Evolutionary conservation across 2,113 vertebrate species (phyloP).

Genomic region (Scomber scombrus): DNA sequence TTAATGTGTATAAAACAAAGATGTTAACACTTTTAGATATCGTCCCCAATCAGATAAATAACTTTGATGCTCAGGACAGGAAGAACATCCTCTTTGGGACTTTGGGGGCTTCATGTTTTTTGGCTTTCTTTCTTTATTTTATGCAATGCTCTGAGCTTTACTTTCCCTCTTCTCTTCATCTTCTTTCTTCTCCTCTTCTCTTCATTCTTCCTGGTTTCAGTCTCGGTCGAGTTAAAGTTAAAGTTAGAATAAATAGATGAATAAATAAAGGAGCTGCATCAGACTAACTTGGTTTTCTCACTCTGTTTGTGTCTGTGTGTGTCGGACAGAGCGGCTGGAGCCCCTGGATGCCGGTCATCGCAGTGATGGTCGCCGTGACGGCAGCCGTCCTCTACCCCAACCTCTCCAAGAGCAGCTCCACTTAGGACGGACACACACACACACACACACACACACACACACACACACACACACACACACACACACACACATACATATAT

Average conservation of each 20-base stretch:
- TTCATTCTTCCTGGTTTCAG: neutral
- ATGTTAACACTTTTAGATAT: no score
- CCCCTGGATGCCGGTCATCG: constrained; percentile 98
- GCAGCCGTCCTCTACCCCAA: constrained; percentile 96
- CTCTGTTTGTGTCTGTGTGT: neutral
- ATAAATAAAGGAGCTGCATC: no score
- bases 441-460: constrained; percentile 33
- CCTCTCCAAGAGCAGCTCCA: constrained; percentile 92
- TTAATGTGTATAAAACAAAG: no score
- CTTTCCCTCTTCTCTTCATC: neutral
- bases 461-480: constrained; percentile 32
- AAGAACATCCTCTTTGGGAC: constrained; percentile 37
- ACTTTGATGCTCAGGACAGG: neutral
- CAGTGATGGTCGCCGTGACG: constrained; percentile 96
- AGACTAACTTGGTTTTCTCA: constrained; percentile 14
- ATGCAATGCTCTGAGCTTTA: neutral
- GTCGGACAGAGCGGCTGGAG: constrained; percentile 92
- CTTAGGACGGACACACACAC: constrained; percentile 55
- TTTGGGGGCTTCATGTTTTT: constrained; percentile 1
- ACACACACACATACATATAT: no score
- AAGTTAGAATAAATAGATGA: no score
- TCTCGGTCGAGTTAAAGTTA: neutral
- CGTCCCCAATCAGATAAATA: neutral
- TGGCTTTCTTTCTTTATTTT: neutral
- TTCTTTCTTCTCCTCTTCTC: neutral